phyloP scores from a whole-genome alignment of 2,113 vertebrate genomes.

The Dasypus novemcinctus region DNA sequence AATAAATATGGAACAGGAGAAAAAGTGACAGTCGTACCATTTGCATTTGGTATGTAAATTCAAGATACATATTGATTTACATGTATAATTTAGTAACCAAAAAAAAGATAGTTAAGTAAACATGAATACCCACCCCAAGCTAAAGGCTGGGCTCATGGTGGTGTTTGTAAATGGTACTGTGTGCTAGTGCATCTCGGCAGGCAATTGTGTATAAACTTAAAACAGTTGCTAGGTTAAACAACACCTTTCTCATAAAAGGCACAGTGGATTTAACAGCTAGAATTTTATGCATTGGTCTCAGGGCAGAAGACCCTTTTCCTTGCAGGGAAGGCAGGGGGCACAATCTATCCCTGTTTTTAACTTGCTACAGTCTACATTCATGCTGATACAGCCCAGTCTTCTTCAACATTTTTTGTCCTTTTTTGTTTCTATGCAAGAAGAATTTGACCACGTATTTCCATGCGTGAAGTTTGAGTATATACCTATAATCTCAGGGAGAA shows the following conservation, averaged over 20 bases:
- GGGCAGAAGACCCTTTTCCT: slow-evolving; percentile 23
- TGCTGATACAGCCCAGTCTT: not conserved
- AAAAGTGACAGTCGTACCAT: slow-evolving; percentile 50
- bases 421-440: not conserved
- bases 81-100: slow-evolving; percentile 70
- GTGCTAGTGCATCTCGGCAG: slow-evolving; percentile 31
- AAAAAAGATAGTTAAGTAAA: slow-evolving; percentile 67
- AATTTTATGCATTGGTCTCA: slow-evolving; percentile 21
- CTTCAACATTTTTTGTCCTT: not conserved
- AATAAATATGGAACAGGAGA: slow-evolving; percentile 64
- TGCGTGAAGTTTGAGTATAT: not conserved
- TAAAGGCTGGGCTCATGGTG: slow-evolving; percentile 62
- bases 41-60: slow-evolving; percentile 71
- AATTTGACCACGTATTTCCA: not conserved
- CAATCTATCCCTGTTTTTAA: not conserved
- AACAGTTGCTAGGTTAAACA: slow-evolving; percentile 74
- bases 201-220: slow-evolving; percentile 70
- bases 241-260: slow-evolving; percentile 69
- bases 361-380: not conserved
- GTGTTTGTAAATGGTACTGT: slow-evolving; percentile 69
- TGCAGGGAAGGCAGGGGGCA: not conserved
- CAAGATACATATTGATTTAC: slow-evolving; percentile 61
- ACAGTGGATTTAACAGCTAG: slow-evolving; percentile 36
- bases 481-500: not conserved
- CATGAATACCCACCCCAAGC: slow-evolving; percentile 62